Evolutionary conservation across 37 sponge, comb jelly and placozoan species (phyloP).

Genomic region (Spongilla lacustris): DNA sequence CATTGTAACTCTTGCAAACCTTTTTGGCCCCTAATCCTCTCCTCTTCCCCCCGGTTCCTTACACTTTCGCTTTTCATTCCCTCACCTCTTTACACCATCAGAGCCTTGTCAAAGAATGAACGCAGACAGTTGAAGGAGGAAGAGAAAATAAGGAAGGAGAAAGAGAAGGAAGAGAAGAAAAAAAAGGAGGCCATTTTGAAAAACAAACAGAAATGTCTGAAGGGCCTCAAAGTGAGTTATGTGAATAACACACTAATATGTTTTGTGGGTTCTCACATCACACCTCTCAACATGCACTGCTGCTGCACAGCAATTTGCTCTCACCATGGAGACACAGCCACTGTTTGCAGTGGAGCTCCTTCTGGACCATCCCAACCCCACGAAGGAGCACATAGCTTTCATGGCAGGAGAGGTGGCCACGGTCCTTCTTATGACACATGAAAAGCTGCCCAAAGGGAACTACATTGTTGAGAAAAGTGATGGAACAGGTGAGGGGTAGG

Average conservation of each 20-base stretch:
- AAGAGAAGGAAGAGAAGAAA: constrained; percentile 23
- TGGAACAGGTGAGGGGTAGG: constrained; percentile 57
- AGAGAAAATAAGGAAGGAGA: too few relatives aligned
- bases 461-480: constrained; percentile 73
- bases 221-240: constrained; percentile 30
- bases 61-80: neutral
- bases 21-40: too few relatives aligned
- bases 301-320: constrained; percentile 26
- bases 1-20: too few relatives aligned
- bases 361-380: constrained; percentile 20
- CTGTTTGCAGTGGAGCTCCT: constrained; percentile 40
- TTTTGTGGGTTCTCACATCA: neutral
- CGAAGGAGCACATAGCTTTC: constrained; percentile 45
- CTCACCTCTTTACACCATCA: neutral
- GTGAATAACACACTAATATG: neutral
- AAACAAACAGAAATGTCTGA: constrained; percentile 37
- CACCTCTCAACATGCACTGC: neutral
- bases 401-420: constrained; percentile 23
- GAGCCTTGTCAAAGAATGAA: constrained; percentile 1
- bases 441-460: constrained; percentile 47
- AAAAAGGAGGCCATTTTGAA: constrained; percentile 19
- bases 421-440: constrained; percentile 56
- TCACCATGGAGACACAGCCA: constrained; percentile 24
- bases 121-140: constrained; percentile 6
- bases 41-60: neutral